phyloP scores from a whole-genome alignment of 1,140 invertebrate species.

The Tenebrio molitor region DNA sequence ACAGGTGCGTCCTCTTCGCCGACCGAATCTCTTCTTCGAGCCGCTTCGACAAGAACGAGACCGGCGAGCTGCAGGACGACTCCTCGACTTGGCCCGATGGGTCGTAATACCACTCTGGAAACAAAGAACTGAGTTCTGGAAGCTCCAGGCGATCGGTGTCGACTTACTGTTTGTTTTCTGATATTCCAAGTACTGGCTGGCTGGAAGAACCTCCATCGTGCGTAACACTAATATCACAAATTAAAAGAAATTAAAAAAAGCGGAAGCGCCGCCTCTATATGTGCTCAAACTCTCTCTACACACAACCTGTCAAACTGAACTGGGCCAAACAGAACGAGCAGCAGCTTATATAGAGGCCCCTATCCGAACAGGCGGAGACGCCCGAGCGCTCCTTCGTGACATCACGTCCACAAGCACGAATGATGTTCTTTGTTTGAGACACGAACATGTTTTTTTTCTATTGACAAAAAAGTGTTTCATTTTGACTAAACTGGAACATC shows the following conservation, averaged over 20 bases:
- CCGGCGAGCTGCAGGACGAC: constrained; percentile 59
- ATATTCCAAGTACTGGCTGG: constrained; percentile 54
- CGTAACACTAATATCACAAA: constrained; percentile 60
- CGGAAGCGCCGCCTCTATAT: constrained; percentile 3
- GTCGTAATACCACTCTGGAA: constrained; percentile 61
- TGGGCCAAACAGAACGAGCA: not conserved
- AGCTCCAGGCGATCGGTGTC: not conserved
- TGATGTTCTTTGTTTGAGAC: constrained; percentile 40
- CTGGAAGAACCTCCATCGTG: constrained; percentile 58
- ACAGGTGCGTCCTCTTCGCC: constrained; percentile 82
- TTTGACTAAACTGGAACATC: constrained; percentile 25
- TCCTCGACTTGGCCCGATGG: constrained; percentile 57
- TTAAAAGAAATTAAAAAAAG: not conserved
- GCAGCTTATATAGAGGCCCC: constrained; percentile 16
- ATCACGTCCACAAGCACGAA: constrained; percentile 24
- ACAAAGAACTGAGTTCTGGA: constrained; percentile 18
- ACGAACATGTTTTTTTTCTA: constrained; percentile 21
- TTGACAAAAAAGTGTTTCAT: not conserved
- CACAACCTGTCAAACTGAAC: not conserved
- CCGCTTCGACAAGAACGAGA: constrained; percentile 74
- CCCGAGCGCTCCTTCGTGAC: constrained; percentile 1
- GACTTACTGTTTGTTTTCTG: constrained; percentile 57
- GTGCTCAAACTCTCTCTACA: not conserved
- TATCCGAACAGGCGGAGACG: not conserved
- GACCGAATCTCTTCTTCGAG: constrained; percentile 82